A percentile compares a stretch with the other conserved stretches of the same genome.
Conservation (phyloP, 37 sponge, comb jelly and placozoan genomes). For the Halichondria panicea region DNA sequence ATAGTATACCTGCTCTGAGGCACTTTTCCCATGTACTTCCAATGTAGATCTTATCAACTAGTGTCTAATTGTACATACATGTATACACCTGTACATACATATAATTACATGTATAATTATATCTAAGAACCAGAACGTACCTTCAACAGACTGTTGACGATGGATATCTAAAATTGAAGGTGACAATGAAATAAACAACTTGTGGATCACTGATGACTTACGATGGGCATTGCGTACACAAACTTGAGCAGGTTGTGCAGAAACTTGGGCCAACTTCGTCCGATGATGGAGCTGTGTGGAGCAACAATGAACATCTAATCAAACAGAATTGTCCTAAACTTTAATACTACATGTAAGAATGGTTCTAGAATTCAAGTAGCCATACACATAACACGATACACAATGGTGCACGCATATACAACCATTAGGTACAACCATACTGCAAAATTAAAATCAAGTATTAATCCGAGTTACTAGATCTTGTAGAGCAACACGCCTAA, state of each 20-base stretch:
- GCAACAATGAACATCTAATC: not conserved
- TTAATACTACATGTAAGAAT: too few relatives aligned
- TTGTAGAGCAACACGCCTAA: not conserved
- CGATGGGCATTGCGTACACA: constrained; percentile 86
- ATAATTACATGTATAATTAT: not conserved
- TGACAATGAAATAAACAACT: not conserved
- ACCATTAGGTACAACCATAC: too few relatives aligned
- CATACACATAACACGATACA: too few relatives aligned
- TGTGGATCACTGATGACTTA: constrained; percentile 48
- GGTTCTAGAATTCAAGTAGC: too few relatives aligned
- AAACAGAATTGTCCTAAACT: too few relatives aligned
- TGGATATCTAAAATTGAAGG: constrained; percentile 55
- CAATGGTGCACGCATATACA: too few relatives aligned
- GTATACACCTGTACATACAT: too few relatives aligned
- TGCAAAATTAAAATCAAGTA: not conserved
- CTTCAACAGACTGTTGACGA: constrained; percentile 81
- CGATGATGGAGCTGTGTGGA: constrained; percentile 80
- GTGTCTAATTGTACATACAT: too few relatives aligned
- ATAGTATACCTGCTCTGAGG: too few relatives aligned
- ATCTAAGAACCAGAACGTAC: constrained; percentile 22
- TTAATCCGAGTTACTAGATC: not conserved
- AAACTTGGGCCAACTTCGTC: constrained; percentile 51
- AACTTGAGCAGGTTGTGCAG: constrained; percentile 63
- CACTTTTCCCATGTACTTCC: too few relatives aligned
- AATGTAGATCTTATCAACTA: too few relatives aligned